A percentile compares a stretch with the other conserved stretches of the same genome.
Conservation (phyloP, 2,113 vertebrate genomes). For the Peucedramus taeniatus region DNA sequence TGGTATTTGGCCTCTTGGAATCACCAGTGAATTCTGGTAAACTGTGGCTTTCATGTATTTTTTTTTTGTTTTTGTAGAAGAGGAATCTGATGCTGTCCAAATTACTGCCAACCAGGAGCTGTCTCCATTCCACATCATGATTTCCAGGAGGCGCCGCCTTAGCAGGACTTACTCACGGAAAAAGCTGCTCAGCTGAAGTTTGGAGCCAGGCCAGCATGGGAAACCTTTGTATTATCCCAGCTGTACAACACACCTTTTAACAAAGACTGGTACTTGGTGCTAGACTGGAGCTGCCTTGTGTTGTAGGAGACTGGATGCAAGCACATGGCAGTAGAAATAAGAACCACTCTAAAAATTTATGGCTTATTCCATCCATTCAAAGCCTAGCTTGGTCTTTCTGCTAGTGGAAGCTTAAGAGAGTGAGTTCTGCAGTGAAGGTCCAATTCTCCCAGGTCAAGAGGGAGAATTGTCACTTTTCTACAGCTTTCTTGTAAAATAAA, state of each 20-base stretch:
- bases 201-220: background rate
- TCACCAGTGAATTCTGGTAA: background rate
- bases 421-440: background rate
- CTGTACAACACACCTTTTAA: background rate
- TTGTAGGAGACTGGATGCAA: background rate
- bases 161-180: slow-evolving; percentile 84
- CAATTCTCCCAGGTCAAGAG: background rate
- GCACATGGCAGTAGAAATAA: background rate
- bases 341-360: background rate
- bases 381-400: background rate
- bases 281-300: background rate
- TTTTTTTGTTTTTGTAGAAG: slow-evolving; percentile 5
- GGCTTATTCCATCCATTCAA: background rate
- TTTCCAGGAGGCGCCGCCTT: slow-evolving; percentile 36
- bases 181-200: slow-evolving; percentile 75
- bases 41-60: background rate
- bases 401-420: background rate
- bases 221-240: background rate
- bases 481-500: slow-evolving; percentile 50
- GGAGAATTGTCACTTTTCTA: background rate
- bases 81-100: background rate
- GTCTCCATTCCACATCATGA: slow-evolving; percentile 69
- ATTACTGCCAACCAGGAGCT: slow-evolving; percentile 22
- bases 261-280: background rate
- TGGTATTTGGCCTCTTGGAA: background rate